phyloP scores from a whole-genome alignment of 2,113 vertebrate species.

The Notothenia rossii region DNA sequence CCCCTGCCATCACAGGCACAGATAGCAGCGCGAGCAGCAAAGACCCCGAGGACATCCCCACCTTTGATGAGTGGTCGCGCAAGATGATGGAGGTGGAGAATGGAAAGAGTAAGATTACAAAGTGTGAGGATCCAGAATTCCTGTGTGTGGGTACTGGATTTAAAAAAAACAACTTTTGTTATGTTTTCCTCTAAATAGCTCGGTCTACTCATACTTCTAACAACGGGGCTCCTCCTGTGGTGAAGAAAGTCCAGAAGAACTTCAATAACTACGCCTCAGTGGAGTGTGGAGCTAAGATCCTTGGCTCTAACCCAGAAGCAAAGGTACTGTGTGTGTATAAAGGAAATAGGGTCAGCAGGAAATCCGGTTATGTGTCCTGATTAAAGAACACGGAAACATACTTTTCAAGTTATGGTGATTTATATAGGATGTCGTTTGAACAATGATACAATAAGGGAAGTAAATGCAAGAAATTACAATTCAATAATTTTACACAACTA shows the following conservation, averaged over 20 bases:
- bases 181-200: conserved; percentile 78
- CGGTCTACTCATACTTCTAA: conserved; percentile 90
- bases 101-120: conserved; percentile 91
- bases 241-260: conserved; percentile 96
- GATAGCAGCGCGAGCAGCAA: conserved; percentile 86
- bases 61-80: conserved; percentile 98
- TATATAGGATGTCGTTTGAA: no score
- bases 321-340: conserved; percentile 84
- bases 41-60: conserved; percentile 93
- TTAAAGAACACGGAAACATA: no score
- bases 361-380: no score
- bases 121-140: background rate
- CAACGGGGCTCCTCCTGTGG: conserved; percentile 84
- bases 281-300: conserved; percentile 98
- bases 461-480: no score
- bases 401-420: no score
- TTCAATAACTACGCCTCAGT: conserved; percentile 99
- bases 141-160: no score
- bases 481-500: no score
- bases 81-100: conserved; percentile 98
- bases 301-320: conserved; percentile 94
- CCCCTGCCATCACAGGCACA: conserved; percentile 83
- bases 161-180: background rate
- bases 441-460: no score
- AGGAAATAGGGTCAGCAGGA: no score